Evolutionary conservation across 2,113 vertebrate species (phyloP), one percentile per base, ranked within the genome.

Genomic region (Lynx canadensis): DNA sequence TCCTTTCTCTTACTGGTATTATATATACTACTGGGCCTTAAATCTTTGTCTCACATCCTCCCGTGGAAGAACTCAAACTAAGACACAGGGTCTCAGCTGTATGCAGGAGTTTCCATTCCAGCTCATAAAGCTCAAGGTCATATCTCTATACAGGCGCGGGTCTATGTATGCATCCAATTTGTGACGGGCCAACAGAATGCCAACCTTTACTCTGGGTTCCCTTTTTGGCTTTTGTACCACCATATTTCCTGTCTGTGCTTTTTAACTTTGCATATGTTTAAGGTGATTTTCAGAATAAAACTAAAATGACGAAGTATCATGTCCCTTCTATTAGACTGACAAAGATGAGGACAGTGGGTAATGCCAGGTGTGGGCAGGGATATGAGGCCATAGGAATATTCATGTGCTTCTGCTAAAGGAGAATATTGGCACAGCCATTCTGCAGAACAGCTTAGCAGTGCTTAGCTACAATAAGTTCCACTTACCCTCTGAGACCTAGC

Each of bases 251-350:
- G 2, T 41, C 50, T 57, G 36, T 10, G 19, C 23, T 60, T 65
- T 38, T 92, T 31, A 83, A 83, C 50, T 60, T 86, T 80, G 7
- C 19, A 31, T 50, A 89, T 45, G 16, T 76, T 90, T 95, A 63
- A 71, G 25, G 88, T 91, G 23, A 33, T 68, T 92, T 90, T 91
- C 60, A 88, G 29, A 91, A 88, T 41, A 33, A 91, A 88, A 96
- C n/a, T 50, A 38, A 83, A 91, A 60, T 25, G n/a, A 52, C 66
- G 31, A 88, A 12, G 11, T 16, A 71, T 79, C 21, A 38, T 63
- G 29, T 78, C 45, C 14, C 52, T 55, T 96, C 38, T 69, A n/a
- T 45, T 23, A 68, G 50, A 78, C 14, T 27, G 41, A 45, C 29
- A 76, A 91, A 89, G 89, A 84, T 55, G 29, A 92, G 29, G 63